Percentiles rank a stretch among this genome's conserved stretches.
Evolutionary conservation across 2,113 vertebrate species (phyloP).

Genomic region (Anoplopoma fimbria): DNA sequence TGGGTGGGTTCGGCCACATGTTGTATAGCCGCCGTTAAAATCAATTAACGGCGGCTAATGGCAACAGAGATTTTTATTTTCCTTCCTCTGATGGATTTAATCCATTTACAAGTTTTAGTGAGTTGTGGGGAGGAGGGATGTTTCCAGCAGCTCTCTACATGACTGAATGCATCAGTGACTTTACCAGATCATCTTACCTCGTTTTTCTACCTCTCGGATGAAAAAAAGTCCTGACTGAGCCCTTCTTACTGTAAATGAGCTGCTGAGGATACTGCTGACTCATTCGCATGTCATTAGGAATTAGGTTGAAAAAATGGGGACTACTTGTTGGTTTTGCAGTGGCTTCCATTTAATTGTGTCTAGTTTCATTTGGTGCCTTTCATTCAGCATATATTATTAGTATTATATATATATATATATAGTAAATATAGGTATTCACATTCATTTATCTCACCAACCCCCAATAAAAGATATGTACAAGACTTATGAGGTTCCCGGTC

Average conservation of each 20-base stretch:
- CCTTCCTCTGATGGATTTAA: slow-evolving; percentile 48
- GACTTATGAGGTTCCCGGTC: neutral
- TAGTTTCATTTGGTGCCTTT: neutral
- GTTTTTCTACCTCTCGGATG: neutral
- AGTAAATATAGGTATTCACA: too few relatives aligned
- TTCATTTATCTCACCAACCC: too few relatives aligned
- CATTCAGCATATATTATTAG: too few relatives aligned
- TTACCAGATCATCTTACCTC: slow-evolving; percentile 32
- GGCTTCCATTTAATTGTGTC: neutral
- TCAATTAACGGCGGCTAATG: slow-evolving; percentile 57
- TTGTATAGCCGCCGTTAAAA: too few relatives aligned
- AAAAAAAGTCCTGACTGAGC: slow-evolving; percentile 4
- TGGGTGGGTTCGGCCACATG: too few relatives aligned
- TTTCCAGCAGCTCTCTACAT: slow-evolving; percentile 25
- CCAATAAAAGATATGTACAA: too few relatives aligned
- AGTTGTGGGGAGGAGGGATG: neutral
- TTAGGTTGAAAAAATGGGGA: too few relatives aligned
- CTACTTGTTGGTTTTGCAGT: neutral
- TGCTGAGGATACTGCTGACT: neutral
- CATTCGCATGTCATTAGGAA: neutral
- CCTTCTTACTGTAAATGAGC: neutral
- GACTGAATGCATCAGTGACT: slow-evolving; percentile 34
- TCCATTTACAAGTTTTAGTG: slow-evolving; percentile 44
- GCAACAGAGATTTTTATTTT: neutral
- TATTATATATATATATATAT: too few relatives aligned